Evolutionary conservation across 2,113 vertebrate genomes (phyloP).

Genomic region (Corythoichthys intestinalis): DNA sequence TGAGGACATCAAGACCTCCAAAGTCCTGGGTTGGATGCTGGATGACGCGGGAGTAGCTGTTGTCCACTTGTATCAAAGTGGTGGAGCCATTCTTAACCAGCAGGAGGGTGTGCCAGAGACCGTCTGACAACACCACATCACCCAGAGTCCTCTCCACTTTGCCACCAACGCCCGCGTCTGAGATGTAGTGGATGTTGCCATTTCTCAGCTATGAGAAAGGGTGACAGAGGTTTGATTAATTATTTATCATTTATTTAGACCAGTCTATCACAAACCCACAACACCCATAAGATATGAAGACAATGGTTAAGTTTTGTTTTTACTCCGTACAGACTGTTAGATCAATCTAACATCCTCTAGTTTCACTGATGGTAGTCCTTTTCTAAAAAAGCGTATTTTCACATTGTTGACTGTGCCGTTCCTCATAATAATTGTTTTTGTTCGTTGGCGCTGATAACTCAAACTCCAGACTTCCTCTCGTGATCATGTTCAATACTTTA

Average conservation of each 20-base stretch:
- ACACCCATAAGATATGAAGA: too few species aligned
- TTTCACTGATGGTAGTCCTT: too few species aligned
- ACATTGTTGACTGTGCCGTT: neutral
- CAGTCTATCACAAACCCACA: neutral
- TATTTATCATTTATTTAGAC: neutral
- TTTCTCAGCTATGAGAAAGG: constrained; percentile 78
- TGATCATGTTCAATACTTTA: constrained; percentile 7
- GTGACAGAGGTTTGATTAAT: neutral
- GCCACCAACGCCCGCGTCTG: constrained; percentile 86
- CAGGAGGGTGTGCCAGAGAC: constrained; percentile 87
- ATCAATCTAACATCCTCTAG: neutral
- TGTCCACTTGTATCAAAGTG: constrained; percentile 79
- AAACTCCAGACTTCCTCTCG: constrained; percentile 6
- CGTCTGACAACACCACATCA: constrained; percentile 81
- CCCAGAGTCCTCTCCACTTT: constrained; percentile 88
- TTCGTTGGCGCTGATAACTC: neutral
- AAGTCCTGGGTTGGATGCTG: constrained; percentile 88
- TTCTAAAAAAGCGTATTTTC: neutral
- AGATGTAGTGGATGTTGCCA: constrained; percentile 88
- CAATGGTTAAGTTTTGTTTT: neutral
- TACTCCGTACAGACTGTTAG: neutral
- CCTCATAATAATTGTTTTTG: neutral
- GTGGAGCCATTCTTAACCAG: constrained; percentile 81
- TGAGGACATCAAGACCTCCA: constrained; percentile 82
- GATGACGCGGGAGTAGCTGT: constrained; percentile 71